Base-by-base conservation (phyloP, 2,888 invertebrate genomes). In the Anthoptus insignis region DNA sequence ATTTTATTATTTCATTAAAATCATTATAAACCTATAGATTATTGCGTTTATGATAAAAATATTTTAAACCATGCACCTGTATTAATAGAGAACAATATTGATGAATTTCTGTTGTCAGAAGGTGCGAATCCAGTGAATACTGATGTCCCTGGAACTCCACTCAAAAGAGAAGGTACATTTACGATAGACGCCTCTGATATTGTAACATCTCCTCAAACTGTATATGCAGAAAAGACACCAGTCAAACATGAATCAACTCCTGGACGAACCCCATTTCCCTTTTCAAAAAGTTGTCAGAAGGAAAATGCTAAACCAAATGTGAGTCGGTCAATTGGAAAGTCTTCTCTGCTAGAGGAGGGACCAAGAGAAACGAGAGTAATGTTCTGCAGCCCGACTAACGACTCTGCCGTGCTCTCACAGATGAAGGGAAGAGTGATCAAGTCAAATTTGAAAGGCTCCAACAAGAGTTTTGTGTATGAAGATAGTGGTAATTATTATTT, bases 371-470 rank as follows among this genome's bases (percentile, higher is more conserved):
- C 90, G 0, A 82, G 74, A 69, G 93, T 93, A 3, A 91, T 90
- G 90, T 93, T 93, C 76, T 91, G 91, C 75, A 92, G 91, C 65
- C 91, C 93, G 0, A 80, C 86, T 1, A 83, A 89, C 66, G 86
- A 83, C 53, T 84, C 85, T 0, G 73, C 68, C 0, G 71, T 80
- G 0, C 76, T 76, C 1, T 77, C 76, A 1, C 86, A 86, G 60
- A 82, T 84, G 66, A 87, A 83, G 64, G 81, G 76, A 45, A 91
- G 88, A 67, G 76, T 93, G 14, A 91, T 93, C 61, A 93, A 93
- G 69, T 93, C 93, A 1, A 93, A 86, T 59, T 75, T 93, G 68
- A 93, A 93, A 65, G 93, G 93, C 2, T 93, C 93, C 1, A 91
- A 88, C 52, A 93, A 93, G 74, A 93, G 92, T 73, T 93, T 93